phyloP scores from a whole-genome alignment of 2,888 invertebrate species.

The Neocrepidodera transversa region DNA sequence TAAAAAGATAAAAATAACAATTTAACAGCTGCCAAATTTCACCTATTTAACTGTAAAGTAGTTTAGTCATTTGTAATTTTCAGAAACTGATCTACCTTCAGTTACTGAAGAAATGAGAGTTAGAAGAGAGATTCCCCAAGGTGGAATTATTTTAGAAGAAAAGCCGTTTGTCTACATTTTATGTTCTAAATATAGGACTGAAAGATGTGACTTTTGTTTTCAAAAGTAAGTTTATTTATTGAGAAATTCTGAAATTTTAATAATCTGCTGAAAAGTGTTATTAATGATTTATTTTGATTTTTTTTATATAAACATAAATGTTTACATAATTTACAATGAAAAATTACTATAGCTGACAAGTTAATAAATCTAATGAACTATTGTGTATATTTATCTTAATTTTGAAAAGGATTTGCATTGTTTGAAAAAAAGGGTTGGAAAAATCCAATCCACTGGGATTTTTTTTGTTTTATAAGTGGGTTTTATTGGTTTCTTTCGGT shows the following conservation, averaged over 20 bases:
- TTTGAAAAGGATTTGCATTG: background rate
- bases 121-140: constrained; percentile 65
- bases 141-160: constrained; percentile 73
- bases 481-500: too few species aligned
- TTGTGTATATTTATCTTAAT: background rate
- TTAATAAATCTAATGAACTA: background rate
- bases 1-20: constrained; percentile 2
- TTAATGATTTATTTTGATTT: background rate
- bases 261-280: background rate
- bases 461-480: too few species aligned
- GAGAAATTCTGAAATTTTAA: background rate
- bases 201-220: constrained; percentile 80
- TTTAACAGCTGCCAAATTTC: background rate
- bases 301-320: background rate
- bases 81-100: constrained; percentile 11
- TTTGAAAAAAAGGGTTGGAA: background rate
- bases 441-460: too few species aligned
- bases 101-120: constrained; percentile 25
- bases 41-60: constrained; percentile 1
- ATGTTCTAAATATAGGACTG: constrained; percentile 72
- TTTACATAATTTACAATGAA: background rate
- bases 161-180: constrained; percentile 79
- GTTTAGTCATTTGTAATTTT: background rate
- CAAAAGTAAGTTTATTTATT: constrained; percentile 70
- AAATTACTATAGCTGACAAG: background rate